These are phyloP conservation scores for Syndactyla subalaris DNA, from an alignment of 2,797 vertebrate species.

Conservation along the genomic window DNA sequence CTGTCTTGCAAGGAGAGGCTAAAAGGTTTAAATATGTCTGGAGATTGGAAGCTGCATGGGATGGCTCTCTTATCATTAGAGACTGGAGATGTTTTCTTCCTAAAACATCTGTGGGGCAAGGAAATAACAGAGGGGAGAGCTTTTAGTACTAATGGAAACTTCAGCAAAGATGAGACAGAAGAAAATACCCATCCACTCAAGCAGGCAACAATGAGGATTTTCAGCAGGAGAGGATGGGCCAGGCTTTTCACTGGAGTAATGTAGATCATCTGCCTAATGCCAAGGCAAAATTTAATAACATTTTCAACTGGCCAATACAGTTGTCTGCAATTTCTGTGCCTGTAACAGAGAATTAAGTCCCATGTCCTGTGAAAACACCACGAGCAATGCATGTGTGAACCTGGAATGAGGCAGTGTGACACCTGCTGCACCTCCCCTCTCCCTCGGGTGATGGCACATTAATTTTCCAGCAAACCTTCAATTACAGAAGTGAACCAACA, in stretches of 20 bases:
- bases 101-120: not conserved
- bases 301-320: not conserved
- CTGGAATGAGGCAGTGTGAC: not conserved
- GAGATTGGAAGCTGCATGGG: not conserved
- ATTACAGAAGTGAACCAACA: conserved; percentile 58
- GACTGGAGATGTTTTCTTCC: conserved; percentile 2
- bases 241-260: not conserved
- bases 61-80: not conserved
- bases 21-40: conserved; percentile 5
- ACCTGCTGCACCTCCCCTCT: not conserved
- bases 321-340: not conserved
- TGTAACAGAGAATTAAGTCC: not conserved
- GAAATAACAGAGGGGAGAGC: conserved; percentile 27
- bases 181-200: conserved; percentile 1
- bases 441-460: not conserved
- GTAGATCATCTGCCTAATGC: not conserved
- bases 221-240: not conserved
- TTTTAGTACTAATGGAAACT: conserved; percentile 53
- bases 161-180: not conserved
- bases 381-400: fast-evolving
- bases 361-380: not conserved
- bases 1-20: not conserved
- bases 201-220: not conserved
- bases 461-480: conserved; percentile 56
- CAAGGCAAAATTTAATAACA: not conserved